Conservation (phyloP, 2,888 invertebrate genomes). For the Drosophila phalerata region DNA sequence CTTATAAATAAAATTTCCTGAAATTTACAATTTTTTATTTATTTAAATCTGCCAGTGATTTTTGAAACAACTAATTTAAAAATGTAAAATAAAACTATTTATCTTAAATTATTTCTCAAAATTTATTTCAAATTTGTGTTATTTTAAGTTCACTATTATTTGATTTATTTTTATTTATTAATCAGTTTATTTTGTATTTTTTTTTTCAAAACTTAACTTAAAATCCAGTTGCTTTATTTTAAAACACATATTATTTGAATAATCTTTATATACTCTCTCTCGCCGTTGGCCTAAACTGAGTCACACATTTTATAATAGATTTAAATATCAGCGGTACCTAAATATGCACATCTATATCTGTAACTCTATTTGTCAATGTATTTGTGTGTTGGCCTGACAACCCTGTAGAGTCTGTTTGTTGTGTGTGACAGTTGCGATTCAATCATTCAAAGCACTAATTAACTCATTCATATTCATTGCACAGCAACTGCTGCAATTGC, state of each 20-base stretch:
- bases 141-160: not conserved
- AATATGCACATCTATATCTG: not conserved
- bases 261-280: not conserved
- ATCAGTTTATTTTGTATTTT: too few relatives aligned
- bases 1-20: too few relatives aligned
- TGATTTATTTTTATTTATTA: too few relatives aligned
- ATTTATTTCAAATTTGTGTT: too few relatives aligned
- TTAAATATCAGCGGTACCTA: not conserved
- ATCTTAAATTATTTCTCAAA: too few relatives aligned
- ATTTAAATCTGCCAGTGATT: too few relatives aligned
- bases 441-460: constrained; percentile 57
- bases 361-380: not conserved
- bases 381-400: not conserved
- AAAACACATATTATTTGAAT: not conserved
- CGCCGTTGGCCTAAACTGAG: constrained; percentile 4
- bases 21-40: too few relatives aligned
- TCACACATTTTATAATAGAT: constrained; percentile 8
- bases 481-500: constrained; percentile 33
- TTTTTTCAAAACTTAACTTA: too few relatives aligned
- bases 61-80: too few relatives aligned
- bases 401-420: constrained; percentile 6
- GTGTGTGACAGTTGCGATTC: constrained; percentile 45
- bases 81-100: too few relatives aligned
- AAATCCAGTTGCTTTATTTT: not conserved
- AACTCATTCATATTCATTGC: constrained; percentile 64